These are phyloP conservation scores for Bombus pyrosoma DNA, from an alignment of 1,140 invertebrate species.

Conservation along the genomic window DNA sequence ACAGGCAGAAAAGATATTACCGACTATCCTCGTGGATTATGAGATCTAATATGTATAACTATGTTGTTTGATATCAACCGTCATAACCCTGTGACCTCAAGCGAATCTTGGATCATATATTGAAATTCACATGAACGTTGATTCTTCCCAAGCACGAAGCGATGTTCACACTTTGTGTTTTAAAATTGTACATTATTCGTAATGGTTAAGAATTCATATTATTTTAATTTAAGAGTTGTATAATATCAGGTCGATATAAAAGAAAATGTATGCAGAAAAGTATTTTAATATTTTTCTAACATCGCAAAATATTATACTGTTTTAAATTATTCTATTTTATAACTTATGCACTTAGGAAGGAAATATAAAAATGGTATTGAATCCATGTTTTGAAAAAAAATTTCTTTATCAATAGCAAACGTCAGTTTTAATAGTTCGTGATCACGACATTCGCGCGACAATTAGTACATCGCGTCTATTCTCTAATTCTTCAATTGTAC, in stretches of 20 bases:
- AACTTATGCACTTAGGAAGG: too few species aligned
- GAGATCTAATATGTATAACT: not conserved
- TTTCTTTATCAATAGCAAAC: not conserved
- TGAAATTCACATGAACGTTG: conserved; percentile 8
- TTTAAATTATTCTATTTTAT: too few species aligned
- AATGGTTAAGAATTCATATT: too few species aligned
- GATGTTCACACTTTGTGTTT: too few species aligned
- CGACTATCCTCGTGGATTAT: not conserved
- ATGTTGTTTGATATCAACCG: not conserved
- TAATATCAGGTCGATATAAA: too few species aligned
- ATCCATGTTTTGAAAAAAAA: not conserved
- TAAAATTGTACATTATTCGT: too few species aligned
- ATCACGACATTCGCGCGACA: not conserved
- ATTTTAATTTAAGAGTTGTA: too few species aligned
- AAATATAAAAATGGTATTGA: not conserved
- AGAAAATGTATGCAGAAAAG: too few species aligned
- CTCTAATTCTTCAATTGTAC: not conserved
- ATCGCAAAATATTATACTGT: too few species aligned
- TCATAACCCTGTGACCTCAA: conserved; percentile 20
- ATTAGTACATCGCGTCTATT: not conserved
- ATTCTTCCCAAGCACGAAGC: too few species aligned
- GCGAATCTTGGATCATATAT: conserved; percentile 24
- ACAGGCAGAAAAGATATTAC: too few species aligned
- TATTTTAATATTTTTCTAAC: too few species aligned
- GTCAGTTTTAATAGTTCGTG: not conserved